These are phyloP conservation scores for Drosophila paramelanica DNA, from an alignment of 2,888 invertebrate species.

Conservation along the genomic window DNA sequence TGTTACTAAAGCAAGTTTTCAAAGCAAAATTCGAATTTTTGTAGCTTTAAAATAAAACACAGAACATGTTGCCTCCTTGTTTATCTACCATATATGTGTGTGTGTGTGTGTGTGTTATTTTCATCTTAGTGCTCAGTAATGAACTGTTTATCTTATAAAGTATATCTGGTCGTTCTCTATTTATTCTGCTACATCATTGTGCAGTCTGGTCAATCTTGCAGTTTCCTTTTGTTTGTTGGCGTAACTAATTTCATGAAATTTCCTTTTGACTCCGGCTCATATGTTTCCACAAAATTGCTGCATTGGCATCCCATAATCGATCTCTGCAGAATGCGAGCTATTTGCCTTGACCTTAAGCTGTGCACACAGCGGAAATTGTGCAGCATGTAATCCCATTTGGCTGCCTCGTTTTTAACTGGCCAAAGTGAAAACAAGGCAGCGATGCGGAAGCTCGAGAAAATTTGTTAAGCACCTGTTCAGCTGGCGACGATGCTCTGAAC, in stretches of 20 bases:
- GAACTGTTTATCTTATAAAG: constrained; percentile 14
- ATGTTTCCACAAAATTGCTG: constrained; percentile 16
- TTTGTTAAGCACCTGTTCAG: constrained; percentile 36
- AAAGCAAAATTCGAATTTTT: no score
- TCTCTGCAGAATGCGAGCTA: constrained; percentile 11
- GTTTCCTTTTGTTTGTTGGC: neutral
- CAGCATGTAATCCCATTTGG: constrained; percentile 57
- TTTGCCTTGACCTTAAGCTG: constrained; percentile 21
- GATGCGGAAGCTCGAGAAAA: constrained; percentile 12
- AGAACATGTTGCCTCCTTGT: neutral
- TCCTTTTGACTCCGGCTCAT: constrained; percentile 1
- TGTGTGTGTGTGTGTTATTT: neutral
- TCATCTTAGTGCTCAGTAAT: constrained; percentile 1
- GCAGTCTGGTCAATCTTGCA: neutral
- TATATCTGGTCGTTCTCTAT: neutral
- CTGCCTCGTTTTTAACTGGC: constrained; percentile 30
- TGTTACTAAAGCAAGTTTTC: no score
- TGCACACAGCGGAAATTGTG: constrained; percentile 47
- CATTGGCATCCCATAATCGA: constrained; percentile 41
- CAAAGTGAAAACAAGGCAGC: constrained; percentile 38
- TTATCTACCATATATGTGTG: neutral
- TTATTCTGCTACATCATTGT: constrained; percentile 9
- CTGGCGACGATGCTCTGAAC: constrained; percentile 29
- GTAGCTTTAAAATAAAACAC: no score
- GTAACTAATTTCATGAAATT: constrained; percentile 13